Base-by-base conservation (phyloP, 2,113 vertebrate genomes). In the Podocnemis expansa region DNA sequence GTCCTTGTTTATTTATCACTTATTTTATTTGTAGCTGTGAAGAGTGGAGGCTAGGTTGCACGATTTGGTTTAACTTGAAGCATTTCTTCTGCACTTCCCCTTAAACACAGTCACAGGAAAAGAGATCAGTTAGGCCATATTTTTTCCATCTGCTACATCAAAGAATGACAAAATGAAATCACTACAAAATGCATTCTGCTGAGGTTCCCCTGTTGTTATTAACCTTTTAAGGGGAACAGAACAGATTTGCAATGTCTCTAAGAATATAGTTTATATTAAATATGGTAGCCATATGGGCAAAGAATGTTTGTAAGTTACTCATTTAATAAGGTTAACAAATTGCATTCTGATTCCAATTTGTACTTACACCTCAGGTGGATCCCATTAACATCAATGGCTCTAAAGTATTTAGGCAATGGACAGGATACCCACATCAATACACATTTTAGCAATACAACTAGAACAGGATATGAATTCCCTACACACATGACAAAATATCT, bases 121-220 rank as follows among this genome's bases (percentile, higher is more conserved):
- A 95, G 12, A 90, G 75, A 95, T 92, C 96, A 94, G 93, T 75
- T 92, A 63, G 82, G 91, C 95, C 55, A 87, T 79, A 67, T 51
- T 84, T 87, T 87, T 97, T 92, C 88, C 94, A 94, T 87, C 80
- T 95, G 75, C 85, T 94, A 91, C 83, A 76, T 88, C 87, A 88
- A 79, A 78, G 87, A 93, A 87, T 38, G 88, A 84, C 89, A 96
- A 96, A 93, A 67, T 54, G 80, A 85, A 83, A 88, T 85, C 78
- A 88, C 80, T 86, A 5, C 38, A 86, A 96, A 96, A 95, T 85
- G 51, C 55, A 94, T 73, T 54, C 78, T 82, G 94, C 92, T 88
- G 22, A 90, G 45, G 60, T 52, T 80, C 51, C n/a, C 70, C 60
- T 83, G 2, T 85, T 89, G 17, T 73, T 82, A 88, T 56, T 70